These are phyloP conservation scores for Timema podura DNA, from an alignment of 2,888 invertebrate species.

Conservation along the genomic window DNA sequence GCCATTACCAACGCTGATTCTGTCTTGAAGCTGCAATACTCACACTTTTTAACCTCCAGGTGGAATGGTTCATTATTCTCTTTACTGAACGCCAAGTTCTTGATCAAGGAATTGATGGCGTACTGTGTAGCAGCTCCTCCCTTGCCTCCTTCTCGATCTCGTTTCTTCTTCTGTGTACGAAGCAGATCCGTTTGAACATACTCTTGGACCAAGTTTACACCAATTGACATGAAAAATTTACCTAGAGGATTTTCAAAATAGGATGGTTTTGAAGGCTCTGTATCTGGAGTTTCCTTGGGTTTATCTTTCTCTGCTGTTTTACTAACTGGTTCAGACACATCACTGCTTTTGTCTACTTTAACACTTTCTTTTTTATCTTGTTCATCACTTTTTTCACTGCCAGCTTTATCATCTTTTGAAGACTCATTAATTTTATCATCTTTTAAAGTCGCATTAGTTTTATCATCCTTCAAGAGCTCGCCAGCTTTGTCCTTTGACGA, in stretches of 20 bases:
- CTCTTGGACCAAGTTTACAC: constrained; percentile 85
- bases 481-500: constrained; percentile 48
- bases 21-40: constrained; percentile 84
- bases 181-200: constrained; percentile 90
- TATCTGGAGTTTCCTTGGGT: constrained; percentile 26
- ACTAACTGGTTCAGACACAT: constrained; percentile 35
- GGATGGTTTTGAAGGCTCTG: constrained; percentile 26
- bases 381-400: constrained; percentile 37
- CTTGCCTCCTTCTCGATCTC: constrained; percentile 64
- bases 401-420: constrained; percentile 44
- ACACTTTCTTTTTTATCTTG: constrained; percentile 7
- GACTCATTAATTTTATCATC: constrained; percentile 49
- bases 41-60: constrained; percentile 74
- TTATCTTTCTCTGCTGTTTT: constrained; percentile 31
- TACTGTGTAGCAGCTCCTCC: constrained; percentile 63
- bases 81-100: constrained; percentile 80
- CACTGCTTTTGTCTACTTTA: constrained; percentile 23
- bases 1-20: constrained; percentile 80
- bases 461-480: constrained; percentile 30
- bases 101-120: constrained; percentile 76
- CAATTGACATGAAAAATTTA: constrained; percentile 88
- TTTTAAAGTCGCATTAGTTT: constrained; percentile 48
- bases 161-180: constrained; percentile 79
- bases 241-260: constrained; percentile 86
- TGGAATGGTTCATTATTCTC: constrained; percentile 77